Conservation (phyloP, 2,888 invertebrate genomes). For the Dastarcus helophoroides region DNA sequence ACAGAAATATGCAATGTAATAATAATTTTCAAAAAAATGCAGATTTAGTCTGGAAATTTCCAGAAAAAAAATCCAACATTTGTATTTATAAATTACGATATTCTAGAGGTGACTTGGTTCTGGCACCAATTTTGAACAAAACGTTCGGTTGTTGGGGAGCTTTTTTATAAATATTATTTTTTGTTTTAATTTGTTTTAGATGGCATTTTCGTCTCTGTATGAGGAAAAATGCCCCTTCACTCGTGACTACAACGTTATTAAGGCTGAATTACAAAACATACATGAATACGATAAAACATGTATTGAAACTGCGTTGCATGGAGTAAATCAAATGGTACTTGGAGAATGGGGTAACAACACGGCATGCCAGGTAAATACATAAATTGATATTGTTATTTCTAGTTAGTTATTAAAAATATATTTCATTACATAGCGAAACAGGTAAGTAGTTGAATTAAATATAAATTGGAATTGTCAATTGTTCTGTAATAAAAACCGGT, state of each 20-base stretch:
- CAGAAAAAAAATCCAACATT: no score
- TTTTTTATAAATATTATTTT: slow-evolving; percentile 1
- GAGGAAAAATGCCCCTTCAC: slow-evolving; percentile 74
- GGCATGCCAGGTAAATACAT: slow-evolving; percentile 58
- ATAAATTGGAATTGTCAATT: no score
- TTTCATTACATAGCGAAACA: not conserved
- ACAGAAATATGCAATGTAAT: no score
- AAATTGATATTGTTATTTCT: no score
- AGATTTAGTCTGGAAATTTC: no score
- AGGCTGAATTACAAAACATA: slow-evolving; percentile 59
- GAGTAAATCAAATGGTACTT: slow-evolving; percentile 65
- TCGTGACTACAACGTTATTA: slow-evolving; percentile 72
- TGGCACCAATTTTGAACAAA: no score
- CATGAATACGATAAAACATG: slow-evolving; percentile 83
- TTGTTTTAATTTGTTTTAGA: slow-evolving; percentile 22
- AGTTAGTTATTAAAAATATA: no score
- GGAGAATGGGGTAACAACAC: slow-evolving; percentile 86
- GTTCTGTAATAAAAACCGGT: no score
- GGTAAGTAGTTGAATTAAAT: not conserved
- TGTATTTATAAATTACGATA: no score
- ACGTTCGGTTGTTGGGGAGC: no score
- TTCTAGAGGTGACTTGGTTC: no score
- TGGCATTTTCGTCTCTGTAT: slow-evolving; percentile 36
- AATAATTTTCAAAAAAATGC: no score
- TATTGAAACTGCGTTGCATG: slow-evolving; percentile 66